Evolutionary conservation across 2,888 invertebrate species (phyloP).

Genomic region (Druceiella hillmani): DNA sequence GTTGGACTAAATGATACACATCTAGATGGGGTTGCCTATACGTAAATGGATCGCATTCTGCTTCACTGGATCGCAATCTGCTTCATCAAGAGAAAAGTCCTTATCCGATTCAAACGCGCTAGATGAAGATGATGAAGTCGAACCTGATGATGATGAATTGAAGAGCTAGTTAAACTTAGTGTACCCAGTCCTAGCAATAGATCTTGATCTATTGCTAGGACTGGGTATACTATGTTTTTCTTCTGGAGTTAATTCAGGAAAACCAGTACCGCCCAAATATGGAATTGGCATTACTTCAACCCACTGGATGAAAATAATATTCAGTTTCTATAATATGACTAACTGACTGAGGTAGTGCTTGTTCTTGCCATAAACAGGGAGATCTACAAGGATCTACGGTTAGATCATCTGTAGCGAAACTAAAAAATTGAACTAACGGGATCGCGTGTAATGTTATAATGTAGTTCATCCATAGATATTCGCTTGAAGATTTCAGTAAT

Average conservation of each 20-base stretch:
- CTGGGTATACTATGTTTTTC: conserved; percentile 7
- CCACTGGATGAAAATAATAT: too few relatives aligned
- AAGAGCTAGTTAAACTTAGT: conserved; percentile 13
- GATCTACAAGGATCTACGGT: conserved; percentile 13
- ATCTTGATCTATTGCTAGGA: conserved; percentile 16
- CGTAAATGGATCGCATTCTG: too few relatives aligned
- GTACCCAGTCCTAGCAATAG: too few relatives aligned
- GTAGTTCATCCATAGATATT: conserved; percentile 3
- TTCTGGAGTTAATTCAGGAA: conserved; percentile 12
- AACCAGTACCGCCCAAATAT: conserved; percentile 13
- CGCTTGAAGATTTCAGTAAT: conserved; percentile 1
- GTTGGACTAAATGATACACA: conserved; percentile 10
- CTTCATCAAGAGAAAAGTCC: conserved; percentile 13
- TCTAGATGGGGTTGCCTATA: conserved; percentile 11
- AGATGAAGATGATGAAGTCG: conserved; percentile 14
- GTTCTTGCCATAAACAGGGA: conserved; percentile 17
- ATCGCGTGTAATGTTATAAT: too few relatives aligned
- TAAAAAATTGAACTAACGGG: conserved; percentile 5
- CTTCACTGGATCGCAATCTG: too few relatives aligned
- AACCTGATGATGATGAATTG: conserved; percentile 14
- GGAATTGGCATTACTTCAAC: too few relatives aligned
- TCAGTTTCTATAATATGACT: too few relatives aligned
- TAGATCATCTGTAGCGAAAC: conserved; percentile 7
- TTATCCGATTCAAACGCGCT: conserved; percentile 13
- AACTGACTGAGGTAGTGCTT: conserved; percentile 12